Evolutionary conservation across 2,113 vertebrate species (phyloP).

Genomic region (Corythoichthys haematopterus): DNA sequence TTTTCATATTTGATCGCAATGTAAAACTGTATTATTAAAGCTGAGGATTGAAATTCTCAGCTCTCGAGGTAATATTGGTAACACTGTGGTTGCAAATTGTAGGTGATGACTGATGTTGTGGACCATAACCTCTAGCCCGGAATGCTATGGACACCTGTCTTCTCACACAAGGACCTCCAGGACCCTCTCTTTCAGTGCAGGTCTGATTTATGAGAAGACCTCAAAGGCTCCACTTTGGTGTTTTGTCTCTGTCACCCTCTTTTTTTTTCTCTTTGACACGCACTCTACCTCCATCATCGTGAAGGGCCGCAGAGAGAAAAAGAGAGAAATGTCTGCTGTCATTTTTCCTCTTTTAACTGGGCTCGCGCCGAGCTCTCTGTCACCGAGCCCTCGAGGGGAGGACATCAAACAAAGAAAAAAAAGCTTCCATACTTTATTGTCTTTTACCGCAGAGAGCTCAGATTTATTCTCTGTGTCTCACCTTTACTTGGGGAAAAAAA

Average conservation of each 20-base stretch:
- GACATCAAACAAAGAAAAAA: conserved; percentile 64
- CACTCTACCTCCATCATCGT: conserved; percentile 28
- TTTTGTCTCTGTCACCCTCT: conserved; percentile 19
- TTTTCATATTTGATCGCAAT: conserved; percentile 50
- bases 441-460: conserved; percentile 62
- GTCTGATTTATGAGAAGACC: conserved; percentile 64
- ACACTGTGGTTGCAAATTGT: conserved; percentile 7
- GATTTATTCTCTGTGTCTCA: conserved; percentile 46
- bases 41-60: conserved; percentile 35
- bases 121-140: conserved; percentile 54
- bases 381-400: conserved; percentile 53
- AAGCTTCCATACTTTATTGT: conserved; percentile 66
- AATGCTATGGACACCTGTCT: conserved; percentile 65
- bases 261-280: conserved; percentile 4
- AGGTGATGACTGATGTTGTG: conserved; percentile 47
- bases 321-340: conserved; percentile 65
- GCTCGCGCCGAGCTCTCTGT: conserved; percentile 51
- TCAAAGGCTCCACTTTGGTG: conserved; percentile 38
- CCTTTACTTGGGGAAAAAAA: conserved; percentile 22
- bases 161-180: conserved; percentile 48
- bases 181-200: conserved; percentile 48
- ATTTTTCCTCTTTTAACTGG: conserved; percentile 64
- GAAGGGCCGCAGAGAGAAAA: conserved; percentile 50
- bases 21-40: conserved; percentile 44
- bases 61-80: conserved; percentile 20